These are phyloP conservation scores for Tetranychus truncatus DNA, from an alignment of 2,888 invertebrate species.

Conservation along the genomic window DNA sequence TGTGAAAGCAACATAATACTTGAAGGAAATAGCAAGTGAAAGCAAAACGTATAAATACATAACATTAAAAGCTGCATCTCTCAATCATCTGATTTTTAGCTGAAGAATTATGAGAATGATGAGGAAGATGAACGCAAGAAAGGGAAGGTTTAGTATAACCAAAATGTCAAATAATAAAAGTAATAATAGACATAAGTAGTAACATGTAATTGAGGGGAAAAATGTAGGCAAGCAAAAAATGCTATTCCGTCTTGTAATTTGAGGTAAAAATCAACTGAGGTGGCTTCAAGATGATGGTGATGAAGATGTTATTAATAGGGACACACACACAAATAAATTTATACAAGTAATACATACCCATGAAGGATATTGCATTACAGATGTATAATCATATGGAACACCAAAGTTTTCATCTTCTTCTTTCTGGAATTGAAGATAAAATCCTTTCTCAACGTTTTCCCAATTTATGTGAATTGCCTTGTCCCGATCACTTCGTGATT, in stretches of 20 bases:
- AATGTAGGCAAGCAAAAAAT: background rate
- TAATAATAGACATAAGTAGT: no score
- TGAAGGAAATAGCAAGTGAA: no score
- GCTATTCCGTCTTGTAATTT: no score
- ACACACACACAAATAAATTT: background rate
- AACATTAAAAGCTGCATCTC: background rate
- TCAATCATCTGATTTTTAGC: background rate
- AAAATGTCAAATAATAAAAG: no score
- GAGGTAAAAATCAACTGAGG: no score
- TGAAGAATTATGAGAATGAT: background rate
- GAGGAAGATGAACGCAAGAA: no score
- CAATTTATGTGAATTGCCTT: slow-evolving; percentile 23
- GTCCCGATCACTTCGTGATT: slow-evolving; percentile 24
- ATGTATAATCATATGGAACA: slow-evolving; percentile 25
- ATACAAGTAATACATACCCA: slow-evolving; percentile 9
- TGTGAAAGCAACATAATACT: no score
- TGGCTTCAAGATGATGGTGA: background rate
- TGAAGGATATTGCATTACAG: slow-evolving; percentile 25
- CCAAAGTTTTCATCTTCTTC: slow-evolving; percentile 21
- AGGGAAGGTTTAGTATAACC: no score
- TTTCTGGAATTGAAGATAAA: slow-evolving; percentile 22
- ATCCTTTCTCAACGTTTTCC: slow-evolving; percentile 23
- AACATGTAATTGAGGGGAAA: background rate
- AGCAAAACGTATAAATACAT: no score
- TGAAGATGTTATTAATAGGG: background rate